phyloP scores from a whole-genome alignment of 2,888 invertebrate species.

The Cinara cedri region DNA sequence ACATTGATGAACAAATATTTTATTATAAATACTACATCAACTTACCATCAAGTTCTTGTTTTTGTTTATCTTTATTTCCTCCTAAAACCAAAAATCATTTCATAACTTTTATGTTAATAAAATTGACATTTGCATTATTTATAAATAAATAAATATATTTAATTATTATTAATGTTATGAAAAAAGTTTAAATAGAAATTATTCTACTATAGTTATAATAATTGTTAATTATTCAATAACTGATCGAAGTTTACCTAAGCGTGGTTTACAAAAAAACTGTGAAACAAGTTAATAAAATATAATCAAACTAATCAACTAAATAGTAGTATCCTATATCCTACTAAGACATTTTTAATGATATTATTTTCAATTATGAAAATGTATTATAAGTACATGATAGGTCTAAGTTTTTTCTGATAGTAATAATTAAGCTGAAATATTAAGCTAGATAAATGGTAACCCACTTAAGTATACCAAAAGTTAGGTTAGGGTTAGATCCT shows the following conservation, averaged over 20 bases:
- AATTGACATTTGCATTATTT: neutral
- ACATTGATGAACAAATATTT: neutral
- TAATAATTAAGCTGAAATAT: neutral
- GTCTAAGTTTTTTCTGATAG: neutral
- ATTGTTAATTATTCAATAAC: neutral
- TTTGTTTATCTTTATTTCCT: slow-evolving; percentile 39
- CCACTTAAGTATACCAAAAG: neutral
- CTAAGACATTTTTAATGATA: too few relatives aligned
- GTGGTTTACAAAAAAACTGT: neutral
- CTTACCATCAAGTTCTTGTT: slow-evolving; percentile 48
- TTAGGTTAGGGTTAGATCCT: neutral
- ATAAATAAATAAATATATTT: neutral
- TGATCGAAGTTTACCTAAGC: neutral
- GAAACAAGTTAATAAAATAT: neutral
- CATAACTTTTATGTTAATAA: neutral
- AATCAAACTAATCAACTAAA: neutral
- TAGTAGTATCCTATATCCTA: too few relatives aligned
- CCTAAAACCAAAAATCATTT: slow-evolving; percentile 21
- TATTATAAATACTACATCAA: too few relatives aligned
- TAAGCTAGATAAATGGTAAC: neutral
- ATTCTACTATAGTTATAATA: neutral
- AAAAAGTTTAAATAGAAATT: neutral
- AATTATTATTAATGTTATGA: too few relatives aligned
- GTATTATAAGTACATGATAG: neutral
- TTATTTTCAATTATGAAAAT: neutral